Base-by-base conservation (phyloP, 1,140 invertebrate genomes). In the Xylocopa sonorina region DNA sequence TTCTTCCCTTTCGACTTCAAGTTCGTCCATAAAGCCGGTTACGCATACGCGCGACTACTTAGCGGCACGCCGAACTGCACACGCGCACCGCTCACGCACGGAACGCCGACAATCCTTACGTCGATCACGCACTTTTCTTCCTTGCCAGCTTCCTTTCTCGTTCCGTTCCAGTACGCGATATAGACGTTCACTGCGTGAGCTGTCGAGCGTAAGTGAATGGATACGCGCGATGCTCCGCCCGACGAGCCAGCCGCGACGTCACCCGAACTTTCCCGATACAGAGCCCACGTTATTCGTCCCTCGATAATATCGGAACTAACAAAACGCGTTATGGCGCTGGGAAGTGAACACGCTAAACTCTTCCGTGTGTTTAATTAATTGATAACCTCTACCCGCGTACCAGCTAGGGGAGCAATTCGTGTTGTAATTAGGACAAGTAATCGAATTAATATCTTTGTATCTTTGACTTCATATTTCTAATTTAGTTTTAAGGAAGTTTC, bases 191-290 rank as follows among this genome's bases (percentile, higher is more conserved):
- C 60, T 38, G 24, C 16, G 18, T 12, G 38, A 57, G 7, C 38
- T 27, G 14, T 7, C 18, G 9, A 24, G 55, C 71, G 43, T 43
- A 32, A 71, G 55, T 51, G 66, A 71, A 71, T 71, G 66, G 55
- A 69, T 62, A 3, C 3, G 24, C 32, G 2, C 0, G 10, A 57
- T 29, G 24, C 9, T 29, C 1, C 29, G 29, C 1, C 55, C 14
- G 50, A 58, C 32, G 9, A 41, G 24, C 14, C n/a, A 18, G 6
- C 21, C 3, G 16, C 75, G 75, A 69, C 18, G 16, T 50, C 2
- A 29, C 9, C 75, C 75, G 75, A 77, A 60, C 32, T 29, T n/a
- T 50, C 3, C 75, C 75, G 75, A 77, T n/a, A 10, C 12, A 16
- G 3, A 16, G 2, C 72, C 3, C 18, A 57, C 3, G 21, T 10